Evolutionary conservation across 2,888 invertebrate genomes (phyloP), one percentile per base, ranked within the genome.

Genomic region (Aleiodes alternator): DNA sequence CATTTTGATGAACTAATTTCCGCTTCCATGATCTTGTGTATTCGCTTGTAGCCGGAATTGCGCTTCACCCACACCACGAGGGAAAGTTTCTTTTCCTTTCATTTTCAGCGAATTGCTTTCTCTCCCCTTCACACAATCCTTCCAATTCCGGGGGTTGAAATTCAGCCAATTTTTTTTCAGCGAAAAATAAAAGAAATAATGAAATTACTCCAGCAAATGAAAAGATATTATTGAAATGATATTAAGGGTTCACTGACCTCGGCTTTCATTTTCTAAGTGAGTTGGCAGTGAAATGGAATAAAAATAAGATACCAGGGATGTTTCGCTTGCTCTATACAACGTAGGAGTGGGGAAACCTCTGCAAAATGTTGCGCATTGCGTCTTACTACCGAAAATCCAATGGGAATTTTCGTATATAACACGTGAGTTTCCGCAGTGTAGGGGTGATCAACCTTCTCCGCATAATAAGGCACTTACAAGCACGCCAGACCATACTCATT

Each of bases 341-440:
- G 7, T n/a, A 51, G 72, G 38, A 50, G 59, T 79, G 74, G 73
- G 76, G 69, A 75, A 78, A 76, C 75, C 78, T 81, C 86, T 81
- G 87, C 87, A 87, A 86, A 86, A 82, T 81, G 83, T 87, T 87
- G 73, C 73, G 73, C 73, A 74, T 53, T 74, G 73, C 73, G 73
- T 74, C 73, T 69, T 74, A 69, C 68, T 68, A 34, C 73, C 56
- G 68, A 73, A 73, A 73, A 69, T 56, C 48, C 16, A 23, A 50
- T 59, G 59, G 43, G 16, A 31, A 50, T 75, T 68, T 75, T 53
- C 64, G 55, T 48, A 48, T 16, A 61, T 51, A 31, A 31, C 31
- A 23, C 11, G 74, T 43, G 53, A 64, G 55, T 75, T 68, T 50
- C 55, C 56, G 75, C 75, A 75, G 53, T 75, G 51, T 75, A 70